Evolutionary conservation across 2,797 vertebrate species (phyloP), one percentile per base, ranked within the genome.

Genomic region (Masticophis lateralis): DNA sequence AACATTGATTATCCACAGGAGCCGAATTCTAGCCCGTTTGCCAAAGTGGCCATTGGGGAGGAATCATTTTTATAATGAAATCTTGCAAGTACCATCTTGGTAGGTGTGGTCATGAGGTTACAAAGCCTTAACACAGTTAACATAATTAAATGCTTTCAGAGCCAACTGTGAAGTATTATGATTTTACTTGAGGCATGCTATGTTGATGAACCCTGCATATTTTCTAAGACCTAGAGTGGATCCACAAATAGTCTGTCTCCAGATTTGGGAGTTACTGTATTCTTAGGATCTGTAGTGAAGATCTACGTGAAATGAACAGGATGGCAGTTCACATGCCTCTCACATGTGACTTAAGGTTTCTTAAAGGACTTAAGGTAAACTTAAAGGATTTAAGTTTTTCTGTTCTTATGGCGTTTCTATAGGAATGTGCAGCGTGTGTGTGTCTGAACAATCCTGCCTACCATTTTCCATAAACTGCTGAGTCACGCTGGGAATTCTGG

Each of bases 381-480:
- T 37, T 37, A 10, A 11, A 27, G 69, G 22, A 22, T 57, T 0
- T 0, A 0, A 0, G 57, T 90, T 86, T 90, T 0, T 89, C 0
- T 79, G 87, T 63, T 93, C 59, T 88, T 0, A 0, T 13, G 28
- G 0, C 59, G 28, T 32, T 69, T 56, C 28, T 51, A 37, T 37
- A 59, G 28, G 10, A 88, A 88, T 43, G 12, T 74, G 87, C 25
- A 37, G 8, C 16, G n/a, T 37, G 37, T 37, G 4, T 18, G 0
- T 20, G 0, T 0, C 12, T 57, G 27, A 94, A 32, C 87, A 59
- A 12, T 12, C 43, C 63, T 86, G 60, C 69, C 63, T 86, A 60
- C 0, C 86, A 66, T n/a, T 47, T n/a, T 14, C 16, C 51, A 8
- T 43, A 83, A 14, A 83, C 12, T 25, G 37, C 9, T 66, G 69